Evolutionary conservation across 2,888 invertebrate genomes (phyloP).

Genomic region (Xanthorhoe spadicearia): DNA sequence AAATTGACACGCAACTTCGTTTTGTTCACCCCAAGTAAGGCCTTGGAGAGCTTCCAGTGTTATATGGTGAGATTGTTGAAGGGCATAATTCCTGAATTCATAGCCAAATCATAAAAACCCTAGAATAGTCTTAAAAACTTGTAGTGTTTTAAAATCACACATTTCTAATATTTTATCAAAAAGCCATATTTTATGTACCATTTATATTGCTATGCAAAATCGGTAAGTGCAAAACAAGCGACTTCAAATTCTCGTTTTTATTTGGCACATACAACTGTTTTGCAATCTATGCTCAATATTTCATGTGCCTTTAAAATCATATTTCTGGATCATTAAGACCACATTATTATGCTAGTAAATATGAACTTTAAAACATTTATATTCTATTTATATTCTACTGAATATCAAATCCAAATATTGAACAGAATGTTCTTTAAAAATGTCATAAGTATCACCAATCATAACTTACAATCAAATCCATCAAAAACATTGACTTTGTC

Average conservation of each 20-base stretch:
- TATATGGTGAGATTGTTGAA: too few relatives aligned
- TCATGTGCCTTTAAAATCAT: background rate
- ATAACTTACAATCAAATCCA: conserved; percentile 26
- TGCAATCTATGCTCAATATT: background rate
- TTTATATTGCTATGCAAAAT: conserved; percentile 3
- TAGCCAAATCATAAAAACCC: too few relatives aligned
- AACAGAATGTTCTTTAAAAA: conserved; percentile 38
- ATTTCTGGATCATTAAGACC: conserved; percentile 1
- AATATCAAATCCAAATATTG: conserved; percentile 60
- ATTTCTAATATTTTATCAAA: background rate
- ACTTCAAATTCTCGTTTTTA: background rate
- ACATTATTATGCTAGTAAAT: conserved; percentile 30
- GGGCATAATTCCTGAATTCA: too few relatives aligned
- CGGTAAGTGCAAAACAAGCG: conserved; percentile 4
- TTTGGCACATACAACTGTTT: conserved; percentile 22
- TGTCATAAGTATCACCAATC: conserved; percentile 49
- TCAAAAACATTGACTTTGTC: background rate
- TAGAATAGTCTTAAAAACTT: too few relatives aligned
- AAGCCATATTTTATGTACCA: background rate
- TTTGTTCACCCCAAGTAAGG: too few relatives aligned
- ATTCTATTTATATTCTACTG: conserved; percentile 33
- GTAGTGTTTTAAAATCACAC: background rate
- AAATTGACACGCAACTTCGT: too few relatives aligned
- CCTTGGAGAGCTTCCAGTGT: too few relatives aligned
- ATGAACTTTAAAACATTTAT: conserved; percentile 37